phyloP scores from a whole-genome alignment of 1,140 invertebrate species.

The Sycophila sp. region DNA sequence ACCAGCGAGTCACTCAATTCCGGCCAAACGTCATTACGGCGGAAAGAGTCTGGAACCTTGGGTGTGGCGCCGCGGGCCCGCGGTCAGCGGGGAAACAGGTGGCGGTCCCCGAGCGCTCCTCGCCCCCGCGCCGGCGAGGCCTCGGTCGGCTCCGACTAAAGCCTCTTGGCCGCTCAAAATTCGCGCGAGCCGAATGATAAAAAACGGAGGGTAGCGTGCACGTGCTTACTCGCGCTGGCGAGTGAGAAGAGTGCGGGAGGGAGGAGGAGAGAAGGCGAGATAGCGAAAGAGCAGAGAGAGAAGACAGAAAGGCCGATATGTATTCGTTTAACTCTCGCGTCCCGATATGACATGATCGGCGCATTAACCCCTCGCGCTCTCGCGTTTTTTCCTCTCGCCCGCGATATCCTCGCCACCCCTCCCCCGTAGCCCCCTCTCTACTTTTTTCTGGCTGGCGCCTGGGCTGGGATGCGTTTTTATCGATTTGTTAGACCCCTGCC shows the following conservation, averaged over 20 bases:
- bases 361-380: slow-evolving; percentile 60
- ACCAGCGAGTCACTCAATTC: no score
- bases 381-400: slow-evolving; percentile 61
- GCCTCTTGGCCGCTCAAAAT: no score
- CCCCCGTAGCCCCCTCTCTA: slow-evolving; percentile 37
- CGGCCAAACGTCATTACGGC: no score
- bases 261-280: neutral
- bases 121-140: no score
- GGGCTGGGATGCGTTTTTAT: slow-evolving; percentile 68
- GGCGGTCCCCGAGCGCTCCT: slow-evolving; percentile 20
- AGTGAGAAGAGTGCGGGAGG: neutral
- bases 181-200: no score
- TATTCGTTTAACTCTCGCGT: slow-evolving; percentile 58
- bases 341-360: slow-evolving; percentile 66
- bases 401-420: slow-evolving; percentile 32
- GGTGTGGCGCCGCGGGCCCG: no score
- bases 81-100: slow-evolving; percentile 28
- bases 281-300: slow-evolving; percentile 3
- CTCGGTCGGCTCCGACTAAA: no score
- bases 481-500: slow-evolving; percentile 65
- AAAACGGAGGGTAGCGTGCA: neutral
- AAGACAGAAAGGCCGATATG: slow-evolving; percentile 31
- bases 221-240: neutral
- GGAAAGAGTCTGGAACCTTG: no score
- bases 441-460: slow-evolving; percentile 62